Evolutionary conservation across 1,140 invertebrate species (phyloP).

Genomic region (Drosophila sulfurigaster): DNA sequence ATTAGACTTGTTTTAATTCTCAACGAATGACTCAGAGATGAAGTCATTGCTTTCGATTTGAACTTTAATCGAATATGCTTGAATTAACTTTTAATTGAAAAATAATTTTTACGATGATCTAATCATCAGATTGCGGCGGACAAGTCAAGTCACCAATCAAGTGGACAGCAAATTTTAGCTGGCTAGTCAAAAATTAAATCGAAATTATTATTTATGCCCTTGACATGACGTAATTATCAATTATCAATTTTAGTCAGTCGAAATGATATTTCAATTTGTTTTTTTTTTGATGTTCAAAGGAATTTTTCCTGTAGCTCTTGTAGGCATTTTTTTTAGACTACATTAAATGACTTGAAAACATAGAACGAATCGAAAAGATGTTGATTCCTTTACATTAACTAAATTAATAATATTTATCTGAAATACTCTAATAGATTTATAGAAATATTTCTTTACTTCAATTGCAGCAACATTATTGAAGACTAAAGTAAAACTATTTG

Average conservation of each 20-base stretch:
- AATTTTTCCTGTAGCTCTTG: no score
- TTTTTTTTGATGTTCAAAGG: background rate
- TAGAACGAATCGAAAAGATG: no score
- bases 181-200: background rate
- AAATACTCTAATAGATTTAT: no score
- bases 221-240: background rate
- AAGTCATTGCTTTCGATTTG: conserved; percentile 19
- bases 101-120: conserved; percentile 35
- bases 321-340: no score
- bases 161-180: background rate
- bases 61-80: conserved; percentile 4
- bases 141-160: conserved; percentile 19
- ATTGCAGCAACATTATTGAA: no score
- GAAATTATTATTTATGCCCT: conserved; percentile 4
- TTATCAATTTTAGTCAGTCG: conserved; percentile 1
- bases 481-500: no score
- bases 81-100: conserved; percentile 33
- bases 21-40: conserved; percentile 8
- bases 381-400: no score
- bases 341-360: background rate
- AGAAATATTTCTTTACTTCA: no score
- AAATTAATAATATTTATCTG: no score
- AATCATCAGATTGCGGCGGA: conserved; percentile 16
- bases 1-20: background rate
- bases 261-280: conserved; percentile 13